Percentiles rank a stretch among this genome's conserved stretches.
Conservation (phyloP, 92 coral and sea anemone species). For the Bergia sp. region DNA sequence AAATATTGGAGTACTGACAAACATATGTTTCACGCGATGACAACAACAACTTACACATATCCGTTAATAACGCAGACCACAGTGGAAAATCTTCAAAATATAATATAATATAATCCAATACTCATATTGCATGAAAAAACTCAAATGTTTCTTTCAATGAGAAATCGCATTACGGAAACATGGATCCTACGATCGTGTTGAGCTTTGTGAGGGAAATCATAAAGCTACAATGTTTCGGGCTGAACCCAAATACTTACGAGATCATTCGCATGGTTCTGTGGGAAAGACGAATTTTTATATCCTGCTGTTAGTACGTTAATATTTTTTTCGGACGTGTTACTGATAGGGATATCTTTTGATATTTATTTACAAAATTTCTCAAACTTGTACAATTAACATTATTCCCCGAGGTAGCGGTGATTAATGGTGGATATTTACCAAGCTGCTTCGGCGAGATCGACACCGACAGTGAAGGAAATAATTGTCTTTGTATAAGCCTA, state of each 20-base stretch:
- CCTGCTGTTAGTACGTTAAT: not conserved
- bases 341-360: not conserved
- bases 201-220: not conserved
- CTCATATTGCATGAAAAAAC: not conserved
- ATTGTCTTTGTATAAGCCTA: too few relatives aligned
- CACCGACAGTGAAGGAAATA: too few relatives aligned
- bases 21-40: not conserved
- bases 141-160: not conserved
- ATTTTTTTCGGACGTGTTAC: not conserved
- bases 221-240: not conserved
- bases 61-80: not conserved
- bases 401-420: too few relatives aligned
- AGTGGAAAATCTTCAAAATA: not conserved
- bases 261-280: not conserved
- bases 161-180: not conserved
- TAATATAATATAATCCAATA: not conserved
- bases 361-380: not conserved
- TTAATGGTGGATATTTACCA: too few relatives aligned
- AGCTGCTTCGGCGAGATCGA: too few relatives aligned
- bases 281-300: not conserved
- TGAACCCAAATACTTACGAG: not conserved
- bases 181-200: not conserved
- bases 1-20: not conserved
- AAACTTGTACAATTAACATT: too few relatives aligned
- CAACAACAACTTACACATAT: not conserved